phyloP scores from a whole-genome alignment of 2,113 vertebrate species.

The Labrus mixtus region DNA sequence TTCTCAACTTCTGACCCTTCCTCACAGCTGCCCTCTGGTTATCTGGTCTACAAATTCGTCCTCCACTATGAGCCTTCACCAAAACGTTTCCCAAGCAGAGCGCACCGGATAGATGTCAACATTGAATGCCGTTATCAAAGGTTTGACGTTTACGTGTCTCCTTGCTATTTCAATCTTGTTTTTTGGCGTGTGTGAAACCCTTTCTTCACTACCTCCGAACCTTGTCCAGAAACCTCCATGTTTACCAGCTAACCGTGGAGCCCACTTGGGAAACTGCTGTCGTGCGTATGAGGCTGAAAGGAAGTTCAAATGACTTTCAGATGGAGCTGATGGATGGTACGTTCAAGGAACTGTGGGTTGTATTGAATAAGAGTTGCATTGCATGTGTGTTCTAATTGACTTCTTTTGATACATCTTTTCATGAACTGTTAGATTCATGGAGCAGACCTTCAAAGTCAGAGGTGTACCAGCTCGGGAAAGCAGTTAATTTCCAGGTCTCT shows the following conservation, averaged over 20 bases:
- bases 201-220: background rate
- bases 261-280: slow-evolving; percentile 72
- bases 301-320: slow-evolving; percentile 54
- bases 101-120: slow-evolving; percentile 50
- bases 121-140: slow-evolving; percentile 79
- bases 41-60: slow-evolving; percentile 72
- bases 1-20: background rate
- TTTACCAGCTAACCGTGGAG: slow-evolving; percentile 69
- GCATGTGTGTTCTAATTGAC: background rate
- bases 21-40: slow-evolving; percentile 56
- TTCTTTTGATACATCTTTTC: background rate
- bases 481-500: slow-evolving; percentile 74
- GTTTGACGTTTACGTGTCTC: slow-evolving; percentile 36
- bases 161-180: background rate
- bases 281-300: slow-evolving; percentile 65
- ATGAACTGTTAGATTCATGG: slow-evolving; percentile 69
- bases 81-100: slow-evolving; percentile 22
- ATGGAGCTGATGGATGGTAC: slow-evolving; percentile 81
- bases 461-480: slow-evolving; percentile 73
- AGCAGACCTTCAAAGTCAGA: slow-evolving; percentile 34
- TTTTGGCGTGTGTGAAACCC: background rate
- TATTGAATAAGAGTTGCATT: background rate
- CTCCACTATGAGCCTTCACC: slow-evolving; percentile 69
- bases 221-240: slow-evolving; percentile 69
- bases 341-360: background rate